Base-by-base conservation (phyloP, 2,797 vertebrate species). In the Sciaenops ocellatus region DNA sequence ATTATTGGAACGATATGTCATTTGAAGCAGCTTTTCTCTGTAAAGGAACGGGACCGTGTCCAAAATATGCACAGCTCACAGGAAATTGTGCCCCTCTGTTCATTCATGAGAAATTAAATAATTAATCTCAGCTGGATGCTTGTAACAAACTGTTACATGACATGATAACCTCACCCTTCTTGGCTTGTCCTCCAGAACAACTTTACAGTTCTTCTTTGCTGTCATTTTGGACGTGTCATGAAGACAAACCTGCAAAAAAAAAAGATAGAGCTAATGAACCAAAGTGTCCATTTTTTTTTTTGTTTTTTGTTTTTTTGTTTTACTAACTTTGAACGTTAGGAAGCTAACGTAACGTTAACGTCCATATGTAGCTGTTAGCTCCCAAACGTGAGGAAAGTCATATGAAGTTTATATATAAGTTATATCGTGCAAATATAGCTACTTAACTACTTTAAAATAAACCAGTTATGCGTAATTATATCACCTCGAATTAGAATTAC, bases 81-180 rank as follows among this genome's bases (percentile, higher is more conserved):
- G 51, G 42, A 78, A 85, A 76, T 1, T n/a, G 20, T 34, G 34
- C 7, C 4, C 0, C 2, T 17, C 66, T 51, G 60, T 57, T 54
- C 57, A 30, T 47, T 71, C 41, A 20, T n/a, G 30, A 52, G 16
- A 16, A 28, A 75, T 69, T 17, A 55, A 52, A 6, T 44, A 3
- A 47, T 38, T 55, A 2, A 44, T 67, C 59, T 47, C 18, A 38
- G 0, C 52, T 72, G 51, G 20, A 17, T 2, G 51, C 22, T 52
- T 80, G 30, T n/a, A 26, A n/a, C 24, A 41, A 13, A 22, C 6
- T 1, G 59, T 46, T 34, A 34, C 38, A 42, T 15, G 22, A 2
- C 47, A 75, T 16, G 16, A 15, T 44, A 34, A 55, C 41, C 90
- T 93, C 79, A 96, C 95, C 92, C 77, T 84, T 66, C 28, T 69